These are phyloP conservation scores for Maniola hyperantus DNA, from an alignment of 2,888 invertebrate genomes.

Conservation along the genomic window DNA sequence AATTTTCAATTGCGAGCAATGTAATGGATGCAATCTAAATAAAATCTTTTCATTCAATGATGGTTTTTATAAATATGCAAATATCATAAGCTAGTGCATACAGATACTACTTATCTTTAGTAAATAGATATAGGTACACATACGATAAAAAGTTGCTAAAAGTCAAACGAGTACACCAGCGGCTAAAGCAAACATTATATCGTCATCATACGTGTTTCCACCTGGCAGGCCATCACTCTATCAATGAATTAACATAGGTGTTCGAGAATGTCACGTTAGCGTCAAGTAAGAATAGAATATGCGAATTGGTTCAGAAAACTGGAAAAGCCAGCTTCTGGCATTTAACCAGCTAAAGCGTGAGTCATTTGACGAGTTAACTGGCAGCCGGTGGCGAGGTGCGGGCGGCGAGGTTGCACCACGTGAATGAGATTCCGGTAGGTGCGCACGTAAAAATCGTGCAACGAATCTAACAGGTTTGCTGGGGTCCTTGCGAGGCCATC, in stretches of 20 bases:
- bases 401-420: conserved; percentile 70
- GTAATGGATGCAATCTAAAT: conserved; percentile 5
- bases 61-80: conserved; percentile 3
- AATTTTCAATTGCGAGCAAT: conserved; percentile 40
- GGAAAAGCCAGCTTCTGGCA: conserved; percentile 80
- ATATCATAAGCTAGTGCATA: neutral
- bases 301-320: conserved; percentile 78
- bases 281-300: conserved; percentile 62
- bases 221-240: conserved; percentile 6
- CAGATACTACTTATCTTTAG: neutral
- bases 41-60: conserved; percentile 4
- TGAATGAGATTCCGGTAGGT: conserved; percentile 83
- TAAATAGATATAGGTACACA: neutral
- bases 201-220: conserved; percentile 6
- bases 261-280: conserved; percentile 48
- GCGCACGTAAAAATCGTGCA: conserved; percentile 83
- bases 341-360: conserved; percentile 77
- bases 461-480: conserved; percentile 83
- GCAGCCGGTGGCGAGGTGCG: conserved; percentile 58
- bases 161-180: conserved; percentile 2
- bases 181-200: conserved; percentile 1
- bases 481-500: conserved; percentile 81
- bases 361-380: conserved; percentile 81
- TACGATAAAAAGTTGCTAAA: conserved; percentile 9
- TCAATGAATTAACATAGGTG: conserved; percentile 41